Evolutionary conservation across 2,113 vertebrate species (phyloP).

Genomic region (Spheniscus mendiculus): DNA sequence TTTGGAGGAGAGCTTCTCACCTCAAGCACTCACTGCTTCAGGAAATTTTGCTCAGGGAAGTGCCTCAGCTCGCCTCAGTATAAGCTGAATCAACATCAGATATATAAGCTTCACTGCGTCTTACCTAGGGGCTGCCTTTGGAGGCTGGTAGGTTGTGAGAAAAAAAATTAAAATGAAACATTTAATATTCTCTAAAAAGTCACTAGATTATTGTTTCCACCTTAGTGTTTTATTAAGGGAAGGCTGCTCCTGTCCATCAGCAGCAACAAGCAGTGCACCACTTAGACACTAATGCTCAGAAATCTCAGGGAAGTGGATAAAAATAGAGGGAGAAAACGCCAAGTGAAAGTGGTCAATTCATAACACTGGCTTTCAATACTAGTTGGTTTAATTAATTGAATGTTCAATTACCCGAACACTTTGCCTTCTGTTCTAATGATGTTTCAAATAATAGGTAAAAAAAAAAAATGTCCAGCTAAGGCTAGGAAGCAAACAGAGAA

Average conservation of each 20-base stretch:
- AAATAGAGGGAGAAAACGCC: background rate
- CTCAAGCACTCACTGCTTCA: background rate
- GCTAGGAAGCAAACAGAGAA: background rate
- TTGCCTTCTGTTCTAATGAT: background rate
- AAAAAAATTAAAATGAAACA: conserved; percentile 20
- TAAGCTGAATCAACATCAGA: background rate
- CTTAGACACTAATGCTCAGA: background rate
- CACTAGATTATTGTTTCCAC: background rate
- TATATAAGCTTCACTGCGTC: background rate
- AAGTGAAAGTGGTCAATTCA: background rate
- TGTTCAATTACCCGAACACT: background rate
- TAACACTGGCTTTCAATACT: background rate
- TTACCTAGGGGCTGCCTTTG: background rate
- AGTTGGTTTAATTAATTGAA: conserved; percentile 32
- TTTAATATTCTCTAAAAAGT: conserved; percentile 18
- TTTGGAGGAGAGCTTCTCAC: background rate
- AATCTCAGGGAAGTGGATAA: background rate
- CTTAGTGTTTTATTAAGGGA: conserved; percentile 4
- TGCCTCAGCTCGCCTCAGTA: background rate
- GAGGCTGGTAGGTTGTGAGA: background rate
- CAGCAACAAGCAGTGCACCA: background rate
- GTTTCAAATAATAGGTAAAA: conserved; percentile 4
- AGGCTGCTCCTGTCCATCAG: background rate
- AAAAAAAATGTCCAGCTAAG: background rate
- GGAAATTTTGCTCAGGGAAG: background rate